These are phyloP conservation scores for Pachypeltis micranthus DNA, from an alignment of 1,140 invertebrate genomes.

Conservation along the genomic window DNA sequence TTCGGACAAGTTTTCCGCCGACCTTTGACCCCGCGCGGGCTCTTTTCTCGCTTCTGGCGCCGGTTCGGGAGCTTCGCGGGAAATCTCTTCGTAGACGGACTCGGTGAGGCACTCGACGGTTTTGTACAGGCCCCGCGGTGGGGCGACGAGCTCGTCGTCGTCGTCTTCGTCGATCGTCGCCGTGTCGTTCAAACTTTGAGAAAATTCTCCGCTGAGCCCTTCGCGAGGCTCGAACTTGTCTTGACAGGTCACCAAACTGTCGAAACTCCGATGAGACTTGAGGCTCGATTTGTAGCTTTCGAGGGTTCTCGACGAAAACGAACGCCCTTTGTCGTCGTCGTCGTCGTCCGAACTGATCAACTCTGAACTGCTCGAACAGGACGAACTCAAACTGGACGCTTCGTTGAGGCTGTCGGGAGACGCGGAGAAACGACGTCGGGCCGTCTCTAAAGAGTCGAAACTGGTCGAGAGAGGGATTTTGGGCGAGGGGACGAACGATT, in stretches of 20 bases:
- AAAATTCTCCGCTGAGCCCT: slow-evolving; percentile 25
- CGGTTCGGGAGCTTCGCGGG: not conserved
- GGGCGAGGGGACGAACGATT: slow-evolving; percentile 31
- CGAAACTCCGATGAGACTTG: slow-evolving; percentile 39
- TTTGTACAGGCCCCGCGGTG: slow-evolving; percentile 26
- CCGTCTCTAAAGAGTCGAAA: slow-evolving; percentile 43
- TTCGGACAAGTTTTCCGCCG: slow-evolving; percentile 58
- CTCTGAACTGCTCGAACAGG: slow-evolving; percentile 28
- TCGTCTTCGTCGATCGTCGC: slow-evolving; percentile 18
- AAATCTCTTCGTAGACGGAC: slow-evolving; percentile 9
- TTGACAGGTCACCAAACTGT: slow-evolving; percentile 34
- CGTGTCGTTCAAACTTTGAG: slow-evolving; percentile 27
- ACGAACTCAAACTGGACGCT: slow-evolving; percentile 21
- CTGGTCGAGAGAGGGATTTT: slow-evolving; percentile 40
- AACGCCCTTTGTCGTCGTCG: slow-evolving; percentile 14
- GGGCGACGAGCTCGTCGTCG: slow-evolving; percentile 8
- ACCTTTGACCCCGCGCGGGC: slow-evolving; percentile 38
- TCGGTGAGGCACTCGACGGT: slow-evolving; percentile 28
- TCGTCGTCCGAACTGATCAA: slow-evolving; percentile 32
- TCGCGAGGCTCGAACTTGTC: slow-evolving; percentile 19
- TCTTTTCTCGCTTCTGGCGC: slow-evolving; percentile 15
- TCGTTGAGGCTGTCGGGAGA: slow-evolving; percentile 42
- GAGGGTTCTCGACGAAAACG: slow-evolving; percentile 24
- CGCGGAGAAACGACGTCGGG: slow-evolving; percentile 35
- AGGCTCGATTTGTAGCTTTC: slow-evolving; percentile 30